phyloP scores from a whole-genome alignment of 2,797 vertebrate genomes.

The Darevskia mixta region DNA sequence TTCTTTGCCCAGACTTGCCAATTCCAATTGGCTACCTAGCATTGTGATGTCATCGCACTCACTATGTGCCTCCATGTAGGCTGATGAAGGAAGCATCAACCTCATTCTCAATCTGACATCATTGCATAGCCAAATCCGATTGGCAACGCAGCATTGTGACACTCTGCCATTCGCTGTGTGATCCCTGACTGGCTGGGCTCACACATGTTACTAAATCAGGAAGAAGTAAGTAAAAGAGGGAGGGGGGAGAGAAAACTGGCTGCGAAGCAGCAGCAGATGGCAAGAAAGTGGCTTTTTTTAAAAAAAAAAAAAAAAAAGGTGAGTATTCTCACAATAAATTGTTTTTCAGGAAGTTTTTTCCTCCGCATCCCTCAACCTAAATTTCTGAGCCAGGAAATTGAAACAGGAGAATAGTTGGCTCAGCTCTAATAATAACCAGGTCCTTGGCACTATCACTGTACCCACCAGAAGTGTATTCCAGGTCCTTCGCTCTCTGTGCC shows the following conservation, averaged over 20 bases:
- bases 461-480: conserved; percentile 28
- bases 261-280: not conserved
- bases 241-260: not conserved
- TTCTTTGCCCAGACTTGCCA: not conserved
- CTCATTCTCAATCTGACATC: not conserved
- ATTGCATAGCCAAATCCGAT: not conserved
- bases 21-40: not conserved
- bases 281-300: not conserved
- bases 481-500: not conserved
- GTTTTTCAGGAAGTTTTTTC: not conserved
- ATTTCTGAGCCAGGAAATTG: no score
- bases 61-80: not conserved
- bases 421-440: not conserved
- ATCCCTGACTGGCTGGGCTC: not conserved
- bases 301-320: not conserved
- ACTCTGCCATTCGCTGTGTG: not conserved
- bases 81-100: not conserved
- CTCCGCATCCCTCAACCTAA: not conserved
- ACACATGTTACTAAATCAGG: not conserved
- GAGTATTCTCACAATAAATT: not conserved
- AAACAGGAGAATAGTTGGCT: not conserved
- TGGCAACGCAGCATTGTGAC: not conserved
- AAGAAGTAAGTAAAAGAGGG: not conserved
- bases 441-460: not conserved
- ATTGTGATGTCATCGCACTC: not conserved